Evolutionary conservation across 2,113 vertebrate species (phyloP).

Genomic region (Aix galericulata): DNA sequence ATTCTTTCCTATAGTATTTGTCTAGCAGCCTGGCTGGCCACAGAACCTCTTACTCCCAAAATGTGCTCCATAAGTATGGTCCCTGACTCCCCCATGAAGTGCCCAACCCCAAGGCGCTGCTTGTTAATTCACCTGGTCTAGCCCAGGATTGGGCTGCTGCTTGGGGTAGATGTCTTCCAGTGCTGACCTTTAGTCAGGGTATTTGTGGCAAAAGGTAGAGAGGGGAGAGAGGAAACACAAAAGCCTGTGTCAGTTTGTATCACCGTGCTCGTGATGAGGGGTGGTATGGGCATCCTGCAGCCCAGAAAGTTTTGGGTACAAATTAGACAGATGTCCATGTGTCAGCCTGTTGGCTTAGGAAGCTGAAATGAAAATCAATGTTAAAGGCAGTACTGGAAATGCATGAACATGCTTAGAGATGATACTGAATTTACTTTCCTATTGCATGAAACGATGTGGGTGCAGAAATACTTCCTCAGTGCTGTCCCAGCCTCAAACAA

Average conservation of each 20-base stretch:
- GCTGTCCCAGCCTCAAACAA: neutral
- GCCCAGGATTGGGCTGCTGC: neutral
- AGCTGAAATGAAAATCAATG: neutral
- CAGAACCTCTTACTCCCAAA: neutral
- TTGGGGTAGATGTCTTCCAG: neutral
- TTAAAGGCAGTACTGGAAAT: neutral
- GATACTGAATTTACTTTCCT: neutral
- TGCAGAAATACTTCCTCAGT: neutral
- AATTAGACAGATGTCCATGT: neutral
- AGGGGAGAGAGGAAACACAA: neutral
- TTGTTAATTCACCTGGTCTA: neutral
- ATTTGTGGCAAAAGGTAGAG: neutral
- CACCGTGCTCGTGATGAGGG: neutral
- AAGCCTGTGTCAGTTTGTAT: neutral
- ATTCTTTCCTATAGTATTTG: neutral
- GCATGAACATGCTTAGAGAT: neutral
- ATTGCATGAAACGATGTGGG: neutral
- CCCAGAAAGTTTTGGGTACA: neutral
- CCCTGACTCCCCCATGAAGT: neutral
- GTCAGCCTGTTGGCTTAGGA: neutral
- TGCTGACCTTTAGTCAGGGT: neutral
- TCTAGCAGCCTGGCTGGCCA: neutral
- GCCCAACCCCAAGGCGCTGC: fast-evolving
- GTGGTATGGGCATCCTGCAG: neutral
- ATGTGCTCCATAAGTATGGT: neutral